A percentile compares a stretch with the other conserved stretches of the same genome.
Evolutionary conservation across 2,797 vertebrate species (phyloP).

Genomic region (Simalia tracyae): DNA sequence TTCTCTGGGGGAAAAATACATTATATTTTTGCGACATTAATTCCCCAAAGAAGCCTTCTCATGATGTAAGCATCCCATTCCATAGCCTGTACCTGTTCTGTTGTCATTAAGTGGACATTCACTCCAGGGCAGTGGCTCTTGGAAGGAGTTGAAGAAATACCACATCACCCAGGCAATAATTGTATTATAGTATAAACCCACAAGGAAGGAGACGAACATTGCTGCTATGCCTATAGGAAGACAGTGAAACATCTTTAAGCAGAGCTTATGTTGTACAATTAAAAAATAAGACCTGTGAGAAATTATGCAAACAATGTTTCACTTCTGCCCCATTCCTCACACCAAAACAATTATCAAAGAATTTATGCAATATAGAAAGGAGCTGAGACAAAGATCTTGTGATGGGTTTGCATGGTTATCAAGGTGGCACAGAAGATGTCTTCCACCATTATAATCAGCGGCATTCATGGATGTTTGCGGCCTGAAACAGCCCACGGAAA

Average conservation of each 20-base stretch:
- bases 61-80: not conserved
- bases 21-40: not conserved
- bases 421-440: not conserved
- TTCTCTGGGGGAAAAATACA: not conserved
- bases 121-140: constrained; percentile 90
- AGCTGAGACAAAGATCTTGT: not conserved
- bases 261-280: not conserved
- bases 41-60: not conserved
- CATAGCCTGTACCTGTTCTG: constrained; percentile 75
- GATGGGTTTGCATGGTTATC: not conserved
- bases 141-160: constrained; percentile 99
- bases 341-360: not conserved
- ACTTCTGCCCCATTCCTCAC: not conserved
- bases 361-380: not conserved
- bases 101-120: constrained; percentile 78
- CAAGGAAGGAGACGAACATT: constrained; percentile 84
- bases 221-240: constrained; percentile 81
- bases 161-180: constrained; percentile 96
- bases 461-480: not conserved
- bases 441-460: not conserved
- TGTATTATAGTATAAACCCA: constrained; percentile 90
- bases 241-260: constrained; percentile 12
- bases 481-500: not conserved
- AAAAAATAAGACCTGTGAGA: not conserved
- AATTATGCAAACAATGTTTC: not conserved